Base-by-base conservation (phyloP, 2,113 vertebrate genomes). In the Daboia siamensis region DNA sequence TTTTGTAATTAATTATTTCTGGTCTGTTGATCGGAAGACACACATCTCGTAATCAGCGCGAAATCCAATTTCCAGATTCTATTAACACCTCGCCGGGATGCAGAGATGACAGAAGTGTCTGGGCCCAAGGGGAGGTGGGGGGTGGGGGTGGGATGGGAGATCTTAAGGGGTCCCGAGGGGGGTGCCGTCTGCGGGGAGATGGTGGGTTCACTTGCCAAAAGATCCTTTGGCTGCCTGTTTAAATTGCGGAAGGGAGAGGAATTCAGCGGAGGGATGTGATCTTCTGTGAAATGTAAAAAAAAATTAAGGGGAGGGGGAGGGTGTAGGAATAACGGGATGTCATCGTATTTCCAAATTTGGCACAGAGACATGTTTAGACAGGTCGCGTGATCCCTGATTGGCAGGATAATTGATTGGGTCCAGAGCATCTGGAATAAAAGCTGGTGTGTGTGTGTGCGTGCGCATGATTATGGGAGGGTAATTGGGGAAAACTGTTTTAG, bases 1-100 rank as follows among this genome's bases (percentile, higher is more conserved):
- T 96, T 98, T 98, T 95, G 96, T 97, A 97, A 98, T 98, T 98
- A 98, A 98, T 97, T 98, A 94, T 96, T 98, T 97, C 92, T 95
- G 97, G 96, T 95, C 95, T 95, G 94, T 93, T 97, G 97, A 97
- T 97, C 96, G 94, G 97, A 97, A 96, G 96, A 96, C 97, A 96
- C 97, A 95, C 95, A 93, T 96, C 97, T 94, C 96, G 74, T 97
- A 97, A 97, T 97, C 96, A 95, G 94, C 90, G 86, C 92, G 93
- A 94, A 98, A 98, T 97, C 97, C 96, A 96, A 96, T 96, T 95
- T 96, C 92, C 94, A 87, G 94, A 92, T 95, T 94, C 95, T 59
- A 10, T 46, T 51, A 89, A 94, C 20, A 93, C 91, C 88, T 17
- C 90, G 90, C 33, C 9, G 93, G 93, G 92, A 57, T 54, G 90